A percentile compares a stretch with the other conserved stretches of the same genome.
phyloP scores from a whole-genome alignment of 37 sponge, comb jelly and placozoan species.

The Hormiphora californensis region DNA sequence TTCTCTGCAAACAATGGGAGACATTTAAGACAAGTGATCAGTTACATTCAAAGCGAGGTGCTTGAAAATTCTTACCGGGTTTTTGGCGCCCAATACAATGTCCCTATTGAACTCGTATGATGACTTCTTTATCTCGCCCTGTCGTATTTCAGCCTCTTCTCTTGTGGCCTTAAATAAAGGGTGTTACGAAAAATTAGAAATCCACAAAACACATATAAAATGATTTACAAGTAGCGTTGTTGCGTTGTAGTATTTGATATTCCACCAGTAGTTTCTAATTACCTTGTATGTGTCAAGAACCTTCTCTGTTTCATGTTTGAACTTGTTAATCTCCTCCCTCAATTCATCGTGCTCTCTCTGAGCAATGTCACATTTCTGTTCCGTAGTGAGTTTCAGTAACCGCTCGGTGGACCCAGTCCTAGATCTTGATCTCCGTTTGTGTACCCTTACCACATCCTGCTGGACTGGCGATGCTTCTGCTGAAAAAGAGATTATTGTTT shows the following conservation, averaged over 20 bases:
- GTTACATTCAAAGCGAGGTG: neutral
- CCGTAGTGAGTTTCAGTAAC: conserved; percentile 72
- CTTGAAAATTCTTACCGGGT: conserved; percentile 60
- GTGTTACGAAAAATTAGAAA: neutral
- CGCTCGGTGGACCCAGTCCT: conserved; percentile 55
- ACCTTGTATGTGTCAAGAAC: conserved; percentile 72
- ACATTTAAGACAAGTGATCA: neutral
- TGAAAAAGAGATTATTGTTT: neutral
- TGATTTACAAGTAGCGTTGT: neutral
- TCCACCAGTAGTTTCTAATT: neutral
- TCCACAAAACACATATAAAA: no score
- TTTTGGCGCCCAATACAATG: conserved; percentile 74
- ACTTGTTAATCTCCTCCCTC: conserved; percentile 72
- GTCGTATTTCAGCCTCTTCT: conserved; percentile 71
- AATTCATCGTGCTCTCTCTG: conserved; percentile 87
- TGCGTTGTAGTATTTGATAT: neutral
- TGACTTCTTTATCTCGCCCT: conserved; percentile 78
- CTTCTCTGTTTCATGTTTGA: conserved; percentile 70
- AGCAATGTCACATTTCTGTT: conserved; percentile 98
- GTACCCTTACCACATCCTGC: conserved; percentile 47
- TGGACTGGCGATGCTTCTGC: conserved; percentile 47
- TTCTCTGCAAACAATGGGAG: conserved; percentile 57
- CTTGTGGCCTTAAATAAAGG: conserved; percentile 63
- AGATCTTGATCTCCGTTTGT: conserved; percentile 44
- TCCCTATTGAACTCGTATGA: conserved; percentile 92